phyloP scores from a whole-genome alignment of 2,113 vertebrate genomes.

The Brachypteracias leptosomus region DNA sequence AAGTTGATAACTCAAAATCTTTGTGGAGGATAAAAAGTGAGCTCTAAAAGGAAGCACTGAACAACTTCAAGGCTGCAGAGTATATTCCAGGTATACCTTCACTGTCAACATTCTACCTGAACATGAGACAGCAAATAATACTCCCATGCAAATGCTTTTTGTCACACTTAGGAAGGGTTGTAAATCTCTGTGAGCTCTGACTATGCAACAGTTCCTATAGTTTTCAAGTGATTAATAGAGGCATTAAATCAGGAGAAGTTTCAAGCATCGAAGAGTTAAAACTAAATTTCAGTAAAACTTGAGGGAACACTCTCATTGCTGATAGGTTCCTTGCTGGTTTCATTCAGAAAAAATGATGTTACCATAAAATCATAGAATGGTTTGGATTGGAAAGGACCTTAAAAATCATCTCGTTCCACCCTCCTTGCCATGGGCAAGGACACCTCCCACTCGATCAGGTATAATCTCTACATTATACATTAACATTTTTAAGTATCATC shows the following conservation, averaged over 20 bases:
- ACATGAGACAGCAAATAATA: not conserved
- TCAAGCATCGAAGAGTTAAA: not conserved
- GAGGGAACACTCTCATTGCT: fast-evolving
- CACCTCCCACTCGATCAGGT: not conserved
- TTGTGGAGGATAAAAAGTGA: not conserved
- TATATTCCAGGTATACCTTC: not conserved
- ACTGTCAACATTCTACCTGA: not conserved
- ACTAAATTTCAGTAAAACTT: not conserved
- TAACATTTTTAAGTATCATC: not conserved
- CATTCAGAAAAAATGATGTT: not conserved
- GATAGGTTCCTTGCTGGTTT: not conserved
- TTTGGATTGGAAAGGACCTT: not conserved
- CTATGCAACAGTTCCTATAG: not conserved
- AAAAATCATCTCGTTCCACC: not conserved
- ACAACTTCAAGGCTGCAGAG: not conserved
- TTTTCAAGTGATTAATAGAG: not conserved
- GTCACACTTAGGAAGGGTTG: not conserved
- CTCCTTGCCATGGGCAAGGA: not conserved
- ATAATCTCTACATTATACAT: not conserved
- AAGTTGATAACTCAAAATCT: not conserved
- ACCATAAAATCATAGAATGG: not conserved
- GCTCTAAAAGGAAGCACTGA: not conserved
- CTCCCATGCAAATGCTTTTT: not conserved
- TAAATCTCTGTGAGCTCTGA: not conserved
- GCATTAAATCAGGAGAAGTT: not conserved